Base-by-base conservation (phyloP, 2,888 invertebrate genomes). In the Cremastinae sp. region DNA sequence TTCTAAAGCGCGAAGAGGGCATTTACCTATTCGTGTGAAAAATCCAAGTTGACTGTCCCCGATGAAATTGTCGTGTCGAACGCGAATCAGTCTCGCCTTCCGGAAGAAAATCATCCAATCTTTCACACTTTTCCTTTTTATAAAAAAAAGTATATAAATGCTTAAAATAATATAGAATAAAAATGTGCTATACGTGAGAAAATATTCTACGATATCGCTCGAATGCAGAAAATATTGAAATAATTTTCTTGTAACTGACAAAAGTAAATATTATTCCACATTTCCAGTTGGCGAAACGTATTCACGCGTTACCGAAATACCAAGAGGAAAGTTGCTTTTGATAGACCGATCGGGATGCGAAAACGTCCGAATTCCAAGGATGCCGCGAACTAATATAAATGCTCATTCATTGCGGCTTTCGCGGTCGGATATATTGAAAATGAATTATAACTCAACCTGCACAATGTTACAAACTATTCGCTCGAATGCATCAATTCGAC, bases 1-100 rank as follows among this genome's bases (percentile, higher is more conserved):
- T 78, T 73, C 62, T 38, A 79, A 28, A n/a, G n/a, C 5, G 70
- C 68, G 14, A 22, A 68, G 70, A 38, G 54, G 47, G 43, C 51
- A 61, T 22, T 45, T 54, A 59, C 66, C 56, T 22, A 58, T 47
- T 34, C 18, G 36, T 61, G 58, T 45, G 66, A 71, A 71, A 28
- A 53, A 62, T 71, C 34, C 45, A 49, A 36, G 49, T 58, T 20
- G 66, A 71, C 54, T 38, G 47, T 43, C 53, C 28, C 28, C 45
- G 53, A 47, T 38, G 54, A 61, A 41, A 75, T 66, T 49, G 43
- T 47, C 36, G 51, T 28, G 47, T n/a, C 38, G 49, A 18, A 56
- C 49, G n/a, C 51, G 51, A 10, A 65, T 58, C 72, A 65, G 41
- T 22, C 28, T 62, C 47, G 47, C 20, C 34, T 12, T 16, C 18